Conservation (phyloP, 2,888 invertebrate genomes). For the Aproaerema taeniolella region DNA sequence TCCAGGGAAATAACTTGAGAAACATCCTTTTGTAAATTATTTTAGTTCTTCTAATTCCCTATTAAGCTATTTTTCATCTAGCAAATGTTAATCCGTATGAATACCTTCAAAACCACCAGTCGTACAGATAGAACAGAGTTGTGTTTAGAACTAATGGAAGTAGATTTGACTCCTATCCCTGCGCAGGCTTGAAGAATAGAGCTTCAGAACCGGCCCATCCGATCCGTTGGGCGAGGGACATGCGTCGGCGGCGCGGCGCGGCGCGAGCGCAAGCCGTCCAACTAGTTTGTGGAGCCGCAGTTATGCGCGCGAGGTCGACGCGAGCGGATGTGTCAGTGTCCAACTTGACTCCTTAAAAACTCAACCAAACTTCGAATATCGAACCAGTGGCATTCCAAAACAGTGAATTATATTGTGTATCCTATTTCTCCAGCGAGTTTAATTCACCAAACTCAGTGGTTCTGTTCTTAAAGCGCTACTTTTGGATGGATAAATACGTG, state of each 20-base stretch:
- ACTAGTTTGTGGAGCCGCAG: slow-evolving; percentile 40
- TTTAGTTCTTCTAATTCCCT: too few relatives aligned
- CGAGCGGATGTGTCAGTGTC: slow-evolving; percentile 42
- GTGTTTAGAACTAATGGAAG: too few relatives aligned
- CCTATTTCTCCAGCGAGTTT: background rate
- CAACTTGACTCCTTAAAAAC: background rate
- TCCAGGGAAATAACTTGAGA: too few relatives aligned
- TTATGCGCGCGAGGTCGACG: slow-evolving; percentile 49
- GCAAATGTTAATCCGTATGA: too few relatives aligned
- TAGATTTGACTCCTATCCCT: too few relatives aligned
- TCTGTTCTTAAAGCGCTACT: too few relatives aligned
- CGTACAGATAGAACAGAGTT: too few relatives aligned
- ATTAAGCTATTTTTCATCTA: too few relatives aligned
- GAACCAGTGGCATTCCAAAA: background rate
- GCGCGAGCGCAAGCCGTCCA: slow-evolving; percentile 60
- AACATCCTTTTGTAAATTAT: too few relatives aligned
- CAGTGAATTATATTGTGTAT: background rate
- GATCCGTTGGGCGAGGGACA: slow-evolving; percentile 37
- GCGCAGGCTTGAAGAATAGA: too few relatives aligned
- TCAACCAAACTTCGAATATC: slow-evolving; percentile 1
- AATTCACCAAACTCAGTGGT: background rate
- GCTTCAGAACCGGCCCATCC: slow-evolving; percentile 69
- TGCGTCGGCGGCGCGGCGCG: slow-evolving; percentile 11
- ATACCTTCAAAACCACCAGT: too few relatives aligned
- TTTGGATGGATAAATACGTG: slow-evolving; percentile 47